Conservation (phyloP, 2,797 vertebrate species). For the Enteromius radiatus region DNA sequence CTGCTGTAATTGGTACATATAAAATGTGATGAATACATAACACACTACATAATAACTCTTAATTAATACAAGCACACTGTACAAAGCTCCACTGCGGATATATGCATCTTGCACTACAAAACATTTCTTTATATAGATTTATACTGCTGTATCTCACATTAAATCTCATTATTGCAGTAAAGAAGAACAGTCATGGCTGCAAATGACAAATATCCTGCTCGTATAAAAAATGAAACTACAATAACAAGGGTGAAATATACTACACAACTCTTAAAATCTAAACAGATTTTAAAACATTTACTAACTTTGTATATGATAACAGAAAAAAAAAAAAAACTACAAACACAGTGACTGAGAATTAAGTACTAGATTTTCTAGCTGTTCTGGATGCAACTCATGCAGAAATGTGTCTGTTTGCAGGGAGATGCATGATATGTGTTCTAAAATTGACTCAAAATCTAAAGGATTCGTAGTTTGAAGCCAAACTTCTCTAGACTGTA, state of each 20-base stretch:
- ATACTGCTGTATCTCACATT: neutral
- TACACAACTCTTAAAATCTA: neutral
- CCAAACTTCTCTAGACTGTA: neutral
- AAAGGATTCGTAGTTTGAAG: neutral
- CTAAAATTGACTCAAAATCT: neutral
- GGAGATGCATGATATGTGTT: neutral
- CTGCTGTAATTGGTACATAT: conserved; percentile 52
- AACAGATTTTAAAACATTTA: neutral
- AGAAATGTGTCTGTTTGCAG: neutral
- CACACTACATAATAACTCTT: conserved; percentile 36
- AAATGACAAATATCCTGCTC: neutral
- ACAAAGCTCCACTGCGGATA: neutral
- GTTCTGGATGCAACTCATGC: neutral
- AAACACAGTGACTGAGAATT: neutral
- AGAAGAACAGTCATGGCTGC: neutral
- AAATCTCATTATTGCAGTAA: neutral
- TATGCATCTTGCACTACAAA: conserved; percentile 2
- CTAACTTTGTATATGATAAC: neutral
- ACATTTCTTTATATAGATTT: conserved; percentile 23
- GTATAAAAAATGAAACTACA: neutral
- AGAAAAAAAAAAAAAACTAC: neutral
- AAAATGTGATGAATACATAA: conserved; percentile 53
- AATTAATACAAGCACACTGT: conserved; percentile 33
- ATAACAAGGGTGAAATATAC: neutral
- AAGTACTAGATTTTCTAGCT: neutral